Percentiles rank a stretch among this genome's conserved stretches.
Conservation (phyloP, 2,888 invertebrate genomes). For the Ptilodon capucinus region DNA sequence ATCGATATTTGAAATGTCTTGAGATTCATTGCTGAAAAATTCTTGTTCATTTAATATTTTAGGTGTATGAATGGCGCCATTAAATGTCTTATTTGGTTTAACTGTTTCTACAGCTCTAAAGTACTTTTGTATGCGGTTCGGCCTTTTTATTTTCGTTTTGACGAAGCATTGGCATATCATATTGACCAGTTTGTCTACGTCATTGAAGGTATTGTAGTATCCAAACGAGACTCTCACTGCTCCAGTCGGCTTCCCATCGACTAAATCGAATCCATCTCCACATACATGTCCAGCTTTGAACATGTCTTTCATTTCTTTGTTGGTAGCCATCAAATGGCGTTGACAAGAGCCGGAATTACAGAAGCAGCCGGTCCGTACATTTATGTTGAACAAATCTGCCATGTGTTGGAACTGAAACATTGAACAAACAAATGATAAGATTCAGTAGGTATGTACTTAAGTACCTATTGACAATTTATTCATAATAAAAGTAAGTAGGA, state of each 20-base stretch:
- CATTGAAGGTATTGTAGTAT: conserved; percentile 90
- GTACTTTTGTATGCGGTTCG: conserved; percentile 50
- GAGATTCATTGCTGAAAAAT: conserved; percentile 23
- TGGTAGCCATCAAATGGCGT: conserved; percentile 86
- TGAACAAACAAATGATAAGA: not conserved
- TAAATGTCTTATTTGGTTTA: conserved; percentile 19
- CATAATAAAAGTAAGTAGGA: not conserved
- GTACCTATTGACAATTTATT: not conserved
- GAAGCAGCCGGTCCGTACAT: conserved; percentile 96
- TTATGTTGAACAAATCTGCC: conserved; percentile 92
- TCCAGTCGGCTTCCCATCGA: conserved; percentile 95
- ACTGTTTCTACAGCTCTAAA: conserved; percentile 23
- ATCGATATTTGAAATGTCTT: conserved; percentile 28
- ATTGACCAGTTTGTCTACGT: conserved; percentile 86
- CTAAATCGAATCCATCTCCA: conserved; percentile 93
- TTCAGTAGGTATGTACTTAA: not conserved
- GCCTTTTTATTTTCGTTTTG: conserved; percentile 47
- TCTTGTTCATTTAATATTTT: conserved; percentile 35
- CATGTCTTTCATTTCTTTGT: conserved; percentile 88
- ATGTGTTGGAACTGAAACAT: conserved; percentile 90
- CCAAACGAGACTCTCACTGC: conserved; percentile 96
- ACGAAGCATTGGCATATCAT: conserved; percentile 91
- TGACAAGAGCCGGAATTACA: conserved; percentile 98
- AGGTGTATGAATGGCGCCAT: conserved; percentile 28
- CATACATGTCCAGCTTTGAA: conserved; percentile 95